These are phyloP conservation scores for Lagothrix lagotricha DNA, from an alignment of 2,797 vertebrate genomes.

Conservation along the genomic window DNA sequence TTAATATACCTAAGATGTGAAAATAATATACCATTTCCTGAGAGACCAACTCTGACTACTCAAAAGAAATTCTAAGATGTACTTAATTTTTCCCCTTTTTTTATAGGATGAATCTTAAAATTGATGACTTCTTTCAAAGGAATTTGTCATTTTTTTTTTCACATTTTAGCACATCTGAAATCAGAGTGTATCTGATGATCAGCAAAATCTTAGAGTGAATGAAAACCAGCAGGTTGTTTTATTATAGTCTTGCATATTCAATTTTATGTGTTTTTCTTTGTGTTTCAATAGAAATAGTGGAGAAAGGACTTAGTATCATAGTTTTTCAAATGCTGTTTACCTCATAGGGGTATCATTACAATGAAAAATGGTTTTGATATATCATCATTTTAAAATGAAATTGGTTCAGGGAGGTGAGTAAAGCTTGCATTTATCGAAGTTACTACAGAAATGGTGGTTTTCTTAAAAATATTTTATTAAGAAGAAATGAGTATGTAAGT, in stretches of 20 bases:
- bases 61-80: neutral
- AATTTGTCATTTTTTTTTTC: neutral
- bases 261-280: neutral
- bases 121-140: neutral
- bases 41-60: neutral
- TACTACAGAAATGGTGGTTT: constrained; percentile 20
- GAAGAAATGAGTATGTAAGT: neutral
- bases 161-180: neutral
- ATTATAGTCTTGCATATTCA: neutral
- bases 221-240: neutral
- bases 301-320: neutral
- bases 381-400: constrained; percentile 55
- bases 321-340: constrained; percentile 45
- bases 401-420: neutral
- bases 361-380: constrained; percentile 50
- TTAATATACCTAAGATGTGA: neutral
- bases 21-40: neutral
- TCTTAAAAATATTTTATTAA: constrained; percentile 51
- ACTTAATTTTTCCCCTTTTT: neutral
- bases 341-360: constrained; percentile 43
- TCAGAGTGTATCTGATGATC: neutral
- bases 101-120: neutral
- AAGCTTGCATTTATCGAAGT: constrained; percentile 40
- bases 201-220: neutral
- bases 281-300: neutral